Base-by-base conservation (phyloP, 1,140 invertebrate genomes). In the Armadillidium nasatum region DNA sequence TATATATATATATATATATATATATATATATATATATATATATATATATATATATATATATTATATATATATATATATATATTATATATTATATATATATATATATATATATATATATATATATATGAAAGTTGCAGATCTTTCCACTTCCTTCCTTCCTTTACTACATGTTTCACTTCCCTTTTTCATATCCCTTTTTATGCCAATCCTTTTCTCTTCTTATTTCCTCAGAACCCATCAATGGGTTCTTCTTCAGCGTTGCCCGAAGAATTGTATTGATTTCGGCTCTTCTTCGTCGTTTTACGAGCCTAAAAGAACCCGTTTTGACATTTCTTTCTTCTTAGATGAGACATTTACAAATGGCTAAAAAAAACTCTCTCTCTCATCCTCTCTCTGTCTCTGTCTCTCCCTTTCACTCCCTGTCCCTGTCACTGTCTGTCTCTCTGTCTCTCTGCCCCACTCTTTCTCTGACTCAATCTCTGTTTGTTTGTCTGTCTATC, bases 1-100 rank as follows among this genome's bases (percentile, higher is more conserved):
- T n/a, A n/a, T n/a, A n/a, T n/a, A n/a, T n/a, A n/a, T n/a, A n/a
- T n/a, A n/a, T n/a, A n/a, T 50, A 15, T 50, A 50, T 50, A 50
- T 50, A 50, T 50, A 50, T 50, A 50, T 50, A 50, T 50, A 50
- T 50, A 15, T 50, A 50, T 50, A 50, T 50, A 50, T 50, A 50
- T 50, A 50, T 50, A 50, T 50, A 50, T 50, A 50, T n/a, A n/a
- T n/a, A n/a, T n/a, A n/a, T n/a, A n/a, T n/a, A n/a, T n/a, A n/a
- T n/a, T n/a, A n/a, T n/a, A n/a, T n/a, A n/a, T n/a, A n/a, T n/a
- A n/a, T n/a, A n/a, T n/a, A n/a, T n/a, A n/a, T n/a, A n/a, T n/a
- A n/a, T n/a, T n/a, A n/a, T n/a, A n/a, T n/a, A n/a, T n/a, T n/a
- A n/a, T n/a, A n/a, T n/a, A n/a, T n/a, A n/a, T n/a, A n/a, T n/a